Evolutionary conservation across 2,888 invertebrate genomes (phyloP).

Genomic region (Phania funesta): DNA sequence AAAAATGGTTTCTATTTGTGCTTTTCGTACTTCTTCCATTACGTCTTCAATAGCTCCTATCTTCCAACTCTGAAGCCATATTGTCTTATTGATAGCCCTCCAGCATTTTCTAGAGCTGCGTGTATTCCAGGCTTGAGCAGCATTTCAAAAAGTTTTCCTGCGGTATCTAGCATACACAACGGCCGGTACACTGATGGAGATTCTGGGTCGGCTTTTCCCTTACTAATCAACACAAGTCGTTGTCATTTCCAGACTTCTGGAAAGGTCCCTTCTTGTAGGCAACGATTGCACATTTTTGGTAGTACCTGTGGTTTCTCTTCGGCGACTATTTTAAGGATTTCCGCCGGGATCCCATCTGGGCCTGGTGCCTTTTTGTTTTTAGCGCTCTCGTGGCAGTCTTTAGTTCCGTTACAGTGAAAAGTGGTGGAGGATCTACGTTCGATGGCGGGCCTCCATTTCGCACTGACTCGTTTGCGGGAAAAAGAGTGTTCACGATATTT

Average conservation of each 20-base stretch:
- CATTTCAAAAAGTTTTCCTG: constrained; percentile 11
- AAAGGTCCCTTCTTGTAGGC: not conserved
- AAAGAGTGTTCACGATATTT: constrained; percentile 3
- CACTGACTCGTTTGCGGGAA: not conserved
- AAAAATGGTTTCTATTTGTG: no score
- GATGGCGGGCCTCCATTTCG: no score
- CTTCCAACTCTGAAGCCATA: not conserved
- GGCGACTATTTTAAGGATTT: not conserved
- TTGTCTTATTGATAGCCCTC: not conserved
- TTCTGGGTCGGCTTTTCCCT: constrained; percentile 6
- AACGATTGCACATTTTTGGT: constrained; percentile 2
- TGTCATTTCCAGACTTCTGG: constrained; percentile 6
- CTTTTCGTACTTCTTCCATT: not conserved
- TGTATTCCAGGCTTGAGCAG: not conserved
- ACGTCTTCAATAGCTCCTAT: not conserved
- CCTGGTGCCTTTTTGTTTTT: constrained; percentile 34
- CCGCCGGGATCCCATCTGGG: constrained; percentile 15
- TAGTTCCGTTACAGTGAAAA: no score
- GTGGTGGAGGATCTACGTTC: no score
- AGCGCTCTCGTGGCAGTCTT: no score
- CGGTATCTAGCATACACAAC: not conserved
- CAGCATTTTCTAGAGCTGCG: not conserved
- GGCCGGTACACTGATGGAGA: not conserved
- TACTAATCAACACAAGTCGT: not conserved
- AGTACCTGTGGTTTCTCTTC: not conserved